Evolutionary conservation across 2,888 invertebrate species (phyloP).

Genomic region (Halictus ligatus): DNA sequence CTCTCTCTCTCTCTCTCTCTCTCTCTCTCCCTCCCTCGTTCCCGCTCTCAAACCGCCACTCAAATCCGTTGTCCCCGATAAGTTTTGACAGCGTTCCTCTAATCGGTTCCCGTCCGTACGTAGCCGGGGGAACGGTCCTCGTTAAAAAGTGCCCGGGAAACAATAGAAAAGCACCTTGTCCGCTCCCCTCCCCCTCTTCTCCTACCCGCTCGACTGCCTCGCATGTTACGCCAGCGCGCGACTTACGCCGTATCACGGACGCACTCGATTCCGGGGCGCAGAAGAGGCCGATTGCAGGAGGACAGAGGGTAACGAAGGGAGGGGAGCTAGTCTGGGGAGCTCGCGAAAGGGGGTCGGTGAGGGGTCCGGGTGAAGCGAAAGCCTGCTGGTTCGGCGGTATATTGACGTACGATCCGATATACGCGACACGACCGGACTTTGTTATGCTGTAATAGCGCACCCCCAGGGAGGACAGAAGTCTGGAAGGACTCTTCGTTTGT

Average conservation of each 20-base stretch:
- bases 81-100: constrained; percentile 63
- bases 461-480: constrained; percentile 74
- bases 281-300: constrained; percentile 60
- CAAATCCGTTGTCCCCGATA: constrained; percentile 56
- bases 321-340: background rate
- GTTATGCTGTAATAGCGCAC: constrained; percentile 80
- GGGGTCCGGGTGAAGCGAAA: constrained; percentile 38
- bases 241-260: constrained; percentile 57
- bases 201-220: background rate
- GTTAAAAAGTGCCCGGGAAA: constrained; percentile 67
- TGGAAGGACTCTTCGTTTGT: constrained; percentile 75
- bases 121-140: constrained; percentile 27
- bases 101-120: constrained; percentile 49
- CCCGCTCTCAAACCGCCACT: constrained; percentile 32
- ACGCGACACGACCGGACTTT: constrained; percentile 80
- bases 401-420: constrained; percentile 80
- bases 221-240: constrained; percentile 30
- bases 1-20: background rate
- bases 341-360: constrained; percentile 2
- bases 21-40: background rate
- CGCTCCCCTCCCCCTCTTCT: background rate
- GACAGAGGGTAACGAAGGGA: constrained; percentile 37
- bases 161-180: constrained; percentile 60
- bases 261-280: constrained; percentile 62
- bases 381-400: constrained; percentile 71